Conservation (phyloP, 2,797 vertebrate genomes). For the Hydrolagus colliei region DNA sequence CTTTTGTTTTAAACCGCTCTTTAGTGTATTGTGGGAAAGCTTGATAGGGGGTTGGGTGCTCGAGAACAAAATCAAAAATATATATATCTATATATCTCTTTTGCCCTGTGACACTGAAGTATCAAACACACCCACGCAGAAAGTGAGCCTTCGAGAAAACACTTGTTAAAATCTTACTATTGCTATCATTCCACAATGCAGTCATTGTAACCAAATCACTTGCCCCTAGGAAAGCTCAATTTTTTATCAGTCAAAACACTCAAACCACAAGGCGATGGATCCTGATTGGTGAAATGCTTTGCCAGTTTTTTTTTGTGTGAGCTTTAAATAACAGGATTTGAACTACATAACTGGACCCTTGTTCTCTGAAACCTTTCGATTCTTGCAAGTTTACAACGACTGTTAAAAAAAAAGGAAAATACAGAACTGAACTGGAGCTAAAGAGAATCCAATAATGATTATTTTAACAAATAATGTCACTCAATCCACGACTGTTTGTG, state of each 20-base stretch:
- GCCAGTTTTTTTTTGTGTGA: too few species aligned
- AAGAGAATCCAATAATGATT: too few species aligned
- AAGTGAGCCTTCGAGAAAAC: too few species aligned
- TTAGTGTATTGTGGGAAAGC: neutral
- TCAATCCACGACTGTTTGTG: too few species aligned
- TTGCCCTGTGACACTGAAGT: too few species aligned
- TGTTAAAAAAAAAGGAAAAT: neutral
- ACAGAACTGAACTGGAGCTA: neutral
- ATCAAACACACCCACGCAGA: too few species aligned
- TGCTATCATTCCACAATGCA: neutral
- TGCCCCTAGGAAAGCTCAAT: neutral
- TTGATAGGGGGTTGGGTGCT: neutral
- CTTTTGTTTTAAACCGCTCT: constrained; percentile 23
- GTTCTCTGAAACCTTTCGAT: neutral
- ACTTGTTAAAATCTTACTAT: neutral
- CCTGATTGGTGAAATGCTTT: neutral
- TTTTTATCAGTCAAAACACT: neutral
- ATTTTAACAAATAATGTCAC: too few species aligned
- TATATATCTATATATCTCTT: too few species aligned
- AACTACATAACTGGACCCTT: neutral
- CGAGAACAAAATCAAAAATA: too few species aligned
- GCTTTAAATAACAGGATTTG: neutral
- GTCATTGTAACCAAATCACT: neutral
- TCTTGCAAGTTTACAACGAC: neutral
- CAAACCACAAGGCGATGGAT: neutral